These are phyloP conservation scores for Drosophila kuntzei DNA, from an alignment of 2,888 invertebrate genomes.

Conservation along the genomic window DNA sequence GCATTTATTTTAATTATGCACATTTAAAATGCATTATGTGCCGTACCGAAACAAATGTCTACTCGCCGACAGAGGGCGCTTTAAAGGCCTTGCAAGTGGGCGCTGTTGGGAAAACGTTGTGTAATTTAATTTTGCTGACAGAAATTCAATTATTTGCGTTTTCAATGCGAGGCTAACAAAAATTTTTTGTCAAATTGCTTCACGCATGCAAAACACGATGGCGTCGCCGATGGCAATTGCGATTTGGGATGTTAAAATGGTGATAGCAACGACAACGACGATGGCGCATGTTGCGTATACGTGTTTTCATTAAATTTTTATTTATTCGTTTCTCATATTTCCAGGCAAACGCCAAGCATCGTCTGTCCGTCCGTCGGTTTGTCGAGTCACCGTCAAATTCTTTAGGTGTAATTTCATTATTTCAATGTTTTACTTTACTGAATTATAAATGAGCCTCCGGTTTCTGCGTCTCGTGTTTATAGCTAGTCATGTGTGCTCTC, in stretches of 20 bases:
- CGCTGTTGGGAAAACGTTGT: conserved; percentile 37
- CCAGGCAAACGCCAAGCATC: conserved; percentile 4
- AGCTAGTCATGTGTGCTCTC: conserved; percentile 66
- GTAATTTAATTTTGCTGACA: conserved; percentile 68
- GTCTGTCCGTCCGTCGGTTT: conserved; percentile 6
- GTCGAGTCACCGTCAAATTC: conserved; percentile 55
- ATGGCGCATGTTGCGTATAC: conserved; percentile 66
- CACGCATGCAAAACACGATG: conserved; percentile 64
- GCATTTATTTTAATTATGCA: conserved; percentile 78
- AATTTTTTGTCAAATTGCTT: conserved; percentile 62
- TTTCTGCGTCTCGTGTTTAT: conserved; percentile 51
- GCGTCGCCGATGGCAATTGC: conserved; percentile 36
- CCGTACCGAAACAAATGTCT: neutral
- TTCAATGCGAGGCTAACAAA: conserved; percentile 58
- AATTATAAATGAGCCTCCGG: conserved; percentile 74
- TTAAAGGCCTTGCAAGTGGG: neutral
- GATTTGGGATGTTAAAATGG: conserved; percentile 2
- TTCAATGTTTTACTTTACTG: conserved; percentile 79
- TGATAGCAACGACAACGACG: too few species aligned
- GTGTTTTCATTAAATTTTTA: conserved; percentile 77
- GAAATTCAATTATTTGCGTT: conserved; percentile 76
- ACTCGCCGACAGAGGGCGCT: conserved; percentile 29
- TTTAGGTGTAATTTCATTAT: conserved; percentile 78
- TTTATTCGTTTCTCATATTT: conserved; percentile 58
- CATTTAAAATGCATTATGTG: conserved; percentile 75